Evolutionary conservation across 2,113 vertebrate species (phyloP), one percentile per base, ranked within the genome.

Genomic region (Nansenia antarctica): DNA sequence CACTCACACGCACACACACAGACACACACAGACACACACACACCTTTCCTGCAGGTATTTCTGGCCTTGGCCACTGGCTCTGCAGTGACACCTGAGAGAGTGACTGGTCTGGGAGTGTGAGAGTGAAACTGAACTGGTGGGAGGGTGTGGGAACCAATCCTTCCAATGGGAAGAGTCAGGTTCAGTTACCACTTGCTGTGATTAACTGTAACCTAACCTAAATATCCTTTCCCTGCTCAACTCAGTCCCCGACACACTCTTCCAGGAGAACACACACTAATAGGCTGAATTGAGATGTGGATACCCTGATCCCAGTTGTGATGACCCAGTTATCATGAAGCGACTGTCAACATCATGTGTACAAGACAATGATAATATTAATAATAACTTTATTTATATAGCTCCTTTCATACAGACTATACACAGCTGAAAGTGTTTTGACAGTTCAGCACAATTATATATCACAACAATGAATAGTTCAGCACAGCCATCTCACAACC

Each of bases 131-230:
- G 64, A 73, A 27, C 18, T 29, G 39, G 58, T 65, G 70, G 72
- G 82, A 85, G 83, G 70, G 80, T 86, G 88, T 90, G 87, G 86
- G 89, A 91, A 90, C 73, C 81, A 81, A 84, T 87, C 85, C 70
- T 67, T 72, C 68, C 42, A 58, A 31, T 9, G 74, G 75, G 82
- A 85, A 84, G 72, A 68, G 61, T 30, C 27, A 32, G 79, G 78
- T 90, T 84, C 69, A 42, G 73, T 89, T 90, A 84, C 88, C 70
- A 54, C 69, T 66, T 45, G 65, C 78, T 69, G 53, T 82, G 73
- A 67, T 81, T 54, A 47, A 67, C 78, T 76, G 85, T 70, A 86
- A 87, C 84, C 39, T 31, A 64, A 39, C 29, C 70, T 59, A 35
- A 26, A 62, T 35, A 69, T 73, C 54, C 49, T 76, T 82, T 62